Base-by-base conservation (phyloP, 2,113 vertebrate species). In the Tyto alba region DNA sequence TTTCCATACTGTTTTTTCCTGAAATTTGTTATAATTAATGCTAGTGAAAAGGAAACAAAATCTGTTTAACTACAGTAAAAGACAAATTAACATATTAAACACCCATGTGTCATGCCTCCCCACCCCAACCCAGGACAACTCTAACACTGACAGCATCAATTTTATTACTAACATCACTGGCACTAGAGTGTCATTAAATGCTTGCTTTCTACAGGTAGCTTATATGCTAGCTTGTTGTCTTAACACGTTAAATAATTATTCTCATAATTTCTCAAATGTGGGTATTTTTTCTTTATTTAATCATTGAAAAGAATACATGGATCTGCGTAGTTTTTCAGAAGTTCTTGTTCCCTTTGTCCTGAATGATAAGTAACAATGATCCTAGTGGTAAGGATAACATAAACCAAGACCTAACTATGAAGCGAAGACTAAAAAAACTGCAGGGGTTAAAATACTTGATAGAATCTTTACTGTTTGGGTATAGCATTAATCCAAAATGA, bases 401-500 rank as follows among this genome's bases (percentile, higher is more conserved):
- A 89, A 68, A 76, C 23, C 13, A 91, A 57, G 50, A 40, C 16
- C 21, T 91, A 63, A 69, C 45, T 86, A 80, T 80, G 80, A 96
- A 93, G 29, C 6, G n/a, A 95, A 96, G 10, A 12, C 18, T 52
- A 34, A 75, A 91, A 52, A 56, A 88, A 19, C 32, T 43, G 2
- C 17, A 85, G 30, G 3, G 2, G 48, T 92, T 96, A 95, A 95
- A 95, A 89, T 94, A 55, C 32, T 83, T 63, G 10, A 69, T 79
- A 74, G 78, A 97, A 93, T 75, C 73, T 95, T 90, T 92, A 50
- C 16, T 83, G 40, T 66, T 88, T 76, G 22, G 22, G 21, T 87
- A 71, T 63, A 68, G 60, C 30, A 71, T 43, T 85, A 95, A 94
- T 69, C 57, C 67, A 94, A 90, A 89, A 88, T 75, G 55, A 95